Base-by-base conservation (phyloP, 2,797 vertebrate genomes). In the Lerista edwardsae region DNA sequence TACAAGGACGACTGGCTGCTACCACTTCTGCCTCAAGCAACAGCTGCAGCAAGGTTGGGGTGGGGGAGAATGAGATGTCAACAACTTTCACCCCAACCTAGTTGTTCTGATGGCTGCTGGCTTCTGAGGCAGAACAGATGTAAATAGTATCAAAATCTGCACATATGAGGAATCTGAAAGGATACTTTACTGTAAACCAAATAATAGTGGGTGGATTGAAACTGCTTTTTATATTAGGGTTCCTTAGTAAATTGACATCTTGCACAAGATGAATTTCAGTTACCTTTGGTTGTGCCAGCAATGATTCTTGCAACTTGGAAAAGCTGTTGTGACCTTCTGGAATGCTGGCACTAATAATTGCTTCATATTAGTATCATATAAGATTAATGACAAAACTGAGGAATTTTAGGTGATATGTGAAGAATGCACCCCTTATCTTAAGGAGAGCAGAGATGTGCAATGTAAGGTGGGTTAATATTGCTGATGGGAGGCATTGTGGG, bases 341-440 rank as follows among this genome's bases (percentile, higher is more conserved):
- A 64, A 73, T 79, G 41, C 57, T 74, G 29, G 75, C 57, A 65
- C 69, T 2, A 79, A 11, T 71, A 83, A 27, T 51, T 82, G 65
- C 44, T 82, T 84, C 34, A 77, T 79, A 8, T 88, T 44, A 81
- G 7, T 31, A 34, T 81, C 8, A 82, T 86, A 75, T 86, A 89
- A 88, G 89, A 84, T 4, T 80, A 74, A 84, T 64, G 83, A 78
- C 81, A 69, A 81, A 41, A 86, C 1, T 76, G 21, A 86, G 31
- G 76, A 87, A 84, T 90, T 84, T 81, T 11, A 59, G 67, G 27
- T 36, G 87, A 90, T 86, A 90, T 64, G 14, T 6, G 11, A 84
- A 83, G 39, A 47, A 72, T 84, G 21, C 67, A 27, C 86, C 84
- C 67, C 34, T 76, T 79, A 83, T 3, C 3, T 23, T 29, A 88